Conservation (phyloP, 2,113 vertebrate genomes). For the Thomomys bottae region DNA sequence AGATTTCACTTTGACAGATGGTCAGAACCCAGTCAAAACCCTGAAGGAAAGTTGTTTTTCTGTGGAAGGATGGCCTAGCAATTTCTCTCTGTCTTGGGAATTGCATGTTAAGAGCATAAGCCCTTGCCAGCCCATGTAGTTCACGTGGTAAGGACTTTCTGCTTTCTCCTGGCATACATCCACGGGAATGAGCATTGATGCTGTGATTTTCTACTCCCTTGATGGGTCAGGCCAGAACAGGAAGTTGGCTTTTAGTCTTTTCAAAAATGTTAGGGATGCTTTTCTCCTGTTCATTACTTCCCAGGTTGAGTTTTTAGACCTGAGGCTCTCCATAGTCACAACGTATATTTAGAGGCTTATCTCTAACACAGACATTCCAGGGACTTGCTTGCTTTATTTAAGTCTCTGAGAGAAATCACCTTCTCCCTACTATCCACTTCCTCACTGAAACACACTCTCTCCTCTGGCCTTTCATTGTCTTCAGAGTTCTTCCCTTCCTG, state of each 20-base stretch:
- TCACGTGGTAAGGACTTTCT: background rate
- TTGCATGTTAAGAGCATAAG: background rate
- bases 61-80: constrained; percentile 45
- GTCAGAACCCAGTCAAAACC: constrained; percentile 44
- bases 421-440: background rate
- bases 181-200: background rate
- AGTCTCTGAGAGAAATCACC: background rate
- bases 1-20: constrained; percentile 81
- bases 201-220: constrained; percentile 32
- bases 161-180: constrained; percentile 54
- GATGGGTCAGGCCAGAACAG: constrained; percentile 61
- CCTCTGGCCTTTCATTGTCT: background rate
- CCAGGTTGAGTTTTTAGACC: background rate
- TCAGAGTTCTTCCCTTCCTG: background rate
- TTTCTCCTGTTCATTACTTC: constrained; percentile 11
- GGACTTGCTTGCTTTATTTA: accelerated
- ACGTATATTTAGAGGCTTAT: background rate
- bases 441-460: background rate
- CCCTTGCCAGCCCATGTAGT: background rate
- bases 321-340: background rate
- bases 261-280: constrained; percentile 29
- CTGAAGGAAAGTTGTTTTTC: constrained; percentile 67
- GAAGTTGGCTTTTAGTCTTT: constrained; percentile 60
- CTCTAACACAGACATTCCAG: background rate
- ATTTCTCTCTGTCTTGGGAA: constrained; percentile 28